Conservation (phyloP, 2,888 invertebrate genomes). For the Apamea epomidion region DNA sequence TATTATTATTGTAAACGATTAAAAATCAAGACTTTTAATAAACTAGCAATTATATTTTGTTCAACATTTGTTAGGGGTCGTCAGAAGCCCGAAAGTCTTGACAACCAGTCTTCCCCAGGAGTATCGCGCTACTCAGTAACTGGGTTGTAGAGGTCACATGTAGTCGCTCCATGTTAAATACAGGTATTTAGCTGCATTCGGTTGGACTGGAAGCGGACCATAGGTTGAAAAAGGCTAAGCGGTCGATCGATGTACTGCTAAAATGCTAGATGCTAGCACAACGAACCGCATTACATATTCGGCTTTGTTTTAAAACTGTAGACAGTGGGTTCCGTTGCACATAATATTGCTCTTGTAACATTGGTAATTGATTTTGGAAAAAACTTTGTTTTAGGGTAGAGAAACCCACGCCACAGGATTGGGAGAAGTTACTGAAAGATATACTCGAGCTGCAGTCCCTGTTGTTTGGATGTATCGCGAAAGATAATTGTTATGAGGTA, state of each 20-base stretch:
- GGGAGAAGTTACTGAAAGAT: conserved; percentile 92
- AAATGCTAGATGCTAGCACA: background rate
- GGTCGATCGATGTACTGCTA: background rate
- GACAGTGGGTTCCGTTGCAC: conserved; percentile 10
- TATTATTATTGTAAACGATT: background rate
- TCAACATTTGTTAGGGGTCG: background rate
- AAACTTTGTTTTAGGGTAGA: conserved; percentile 73
- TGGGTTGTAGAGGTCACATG: too few species aligned
- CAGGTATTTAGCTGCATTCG: too few species aligned
- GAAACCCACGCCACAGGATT: conserved; percentile 86
- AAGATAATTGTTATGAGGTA: conserved; percentile 89
- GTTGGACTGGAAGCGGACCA: too few species aligned
- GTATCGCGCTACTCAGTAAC: background rate
- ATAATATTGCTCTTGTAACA: background rate
- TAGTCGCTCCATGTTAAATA: too few species aligned
- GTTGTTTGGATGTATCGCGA: conserved; percentile 89
- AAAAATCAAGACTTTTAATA: background rate
- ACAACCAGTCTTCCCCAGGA: background rate
- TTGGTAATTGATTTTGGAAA: background rate
- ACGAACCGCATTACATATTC: background rate
- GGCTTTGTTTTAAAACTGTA: background rate
- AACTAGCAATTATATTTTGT: background rate
- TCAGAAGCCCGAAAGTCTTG: too few species aligned
- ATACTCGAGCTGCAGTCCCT: conserved; percentile 92
- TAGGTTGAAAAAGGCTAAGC: too few species aligned